A percentile compares a stretch with the other conserved stretches of the same genome.
phyloP scores from a whole-genome alignment of 2,113 vertebrate genomes.

The Myotis yumanensis region DNA sequence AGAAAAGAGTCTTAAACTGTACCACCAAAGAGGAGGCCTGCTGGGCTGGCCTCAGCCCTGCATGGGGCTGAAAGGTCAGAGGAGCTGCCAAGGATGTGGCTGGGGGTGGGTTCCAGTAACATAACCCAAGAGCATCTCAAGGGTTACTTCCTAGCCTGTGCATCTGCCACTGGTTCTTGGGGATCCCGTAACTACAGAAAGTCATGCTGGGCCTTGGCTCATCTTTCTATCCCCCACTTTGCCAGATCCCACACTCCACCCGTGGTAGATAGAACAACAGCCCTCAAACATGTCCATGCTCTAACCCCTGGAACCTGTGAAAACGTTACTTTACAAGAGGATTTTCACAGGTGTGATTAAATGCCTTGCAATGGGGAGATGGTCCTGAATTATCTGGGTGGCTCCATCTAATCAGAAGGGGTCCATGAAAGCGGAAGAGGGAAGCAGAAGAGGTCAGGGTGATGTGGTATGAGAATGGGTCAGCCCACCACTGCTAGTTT shows the following conservation, averaged over 20 bases:
- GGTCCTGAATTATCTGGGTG: not conserved
- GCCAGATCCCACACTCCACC: not conserved
- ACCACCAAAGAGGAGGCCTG: not conserved
- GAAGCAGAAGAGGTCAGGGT: not conserved
- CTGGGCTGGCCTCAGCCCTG: not conserved
- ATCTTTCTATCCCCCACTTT: not conserved
- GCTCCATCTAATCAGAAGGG: not conserved
- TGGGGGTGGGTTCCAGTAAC: not conserved
- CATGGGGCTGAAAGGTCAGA: not conserved
- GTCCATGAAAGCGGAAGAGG: not conserved
- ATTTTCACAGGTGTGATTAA: not conserved
- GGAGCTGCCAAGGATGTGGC: not conserved
- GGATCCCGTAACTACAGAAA: not conserved
- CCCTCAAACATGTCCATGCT: not conserved
- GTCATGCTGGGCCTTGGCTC: not conserved
- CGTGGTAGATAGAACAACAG: fast-evolving
- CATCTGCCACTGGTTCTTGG: not conserved
- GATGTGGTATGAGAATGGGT: not conserved
- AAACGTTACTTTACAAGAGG: not conserved
- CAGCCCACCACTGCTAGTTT: not conserved
- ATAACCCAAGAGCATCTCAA: not conserved
- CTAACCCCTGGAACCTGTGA: not conserved
- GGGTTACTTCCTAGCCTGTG: not conserved
- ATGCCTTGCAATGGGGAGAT: not conserved
- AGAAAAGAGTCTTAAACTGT: not conserved